Conservation (phyloP, 2,888 invertebrate species). For the Mycalesis mineus region DNA sequence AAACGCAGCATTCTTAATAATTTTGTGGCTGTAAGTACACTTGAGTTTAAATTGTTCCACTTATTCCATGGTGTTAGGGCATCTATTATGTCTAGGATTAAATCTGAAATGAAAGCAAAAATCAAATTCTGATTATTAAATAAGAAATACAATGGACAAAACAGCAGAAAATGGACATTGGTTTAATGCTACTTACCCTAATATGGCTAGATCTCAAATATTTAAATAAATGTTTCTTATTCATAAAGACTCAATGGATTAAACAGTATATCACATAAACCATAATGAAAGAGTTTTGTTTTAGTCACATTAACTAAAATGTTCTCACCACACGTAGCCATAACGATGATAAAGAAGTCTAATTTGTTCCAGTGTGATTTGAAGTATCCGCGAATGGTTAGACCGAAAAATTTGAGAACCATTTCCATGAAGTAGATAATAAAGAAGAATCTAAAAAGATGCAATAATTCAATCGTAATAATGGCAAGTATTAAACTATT, state of each 20-base stretch:
- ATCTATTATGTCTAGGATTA: conserved; percentile 62
- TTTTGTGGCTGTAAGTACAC: conserved; percentile 65
- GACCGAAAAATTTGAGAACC: conserved; percentile 60
- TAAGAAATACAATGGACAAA: not conserved
- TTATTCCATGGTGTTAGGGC: conserved; percentile 59
- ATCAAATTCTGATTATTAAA: not conserved
- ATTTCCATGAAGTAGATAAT: conserved; percentile 62
- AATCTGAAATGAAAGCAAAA: conserved; percentile 44
- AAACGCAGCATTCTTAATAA: conserved; percentile 64
- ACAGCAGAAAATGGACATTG: too few species aligned
- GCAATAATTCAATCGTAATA: too few species aligned
- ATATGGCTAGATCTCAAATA: too few species aligned
- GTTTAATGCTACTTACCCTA: too few species aligned
- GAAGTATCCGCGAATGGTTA: conserved; percentile 64
- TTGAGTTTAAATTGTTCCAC: conserved; percentile 61
- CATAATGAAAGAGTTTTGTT: too few species aligned
- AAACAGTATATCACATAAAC: too few species aligned
- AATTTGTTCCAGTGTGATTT: conserved; percentile 78
- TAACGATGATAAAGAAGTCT: conserved; percentile 73
- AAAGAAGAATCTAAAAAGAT: conserved; percentile 54
- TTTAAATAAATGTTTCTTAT: too few species aligned
- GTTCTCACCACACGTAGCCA: conserved; percentile 62
- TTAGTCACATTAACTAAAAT: too few species aligned
- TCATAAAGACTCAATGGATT: too few species aligned
- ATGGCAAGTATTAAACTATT: too few species aligned